These are phyloP conservation scores for Takifugu rubripes DNA, from an alignment of 2,797 vertebrate species.

Conservation along the genomic window DNA sequence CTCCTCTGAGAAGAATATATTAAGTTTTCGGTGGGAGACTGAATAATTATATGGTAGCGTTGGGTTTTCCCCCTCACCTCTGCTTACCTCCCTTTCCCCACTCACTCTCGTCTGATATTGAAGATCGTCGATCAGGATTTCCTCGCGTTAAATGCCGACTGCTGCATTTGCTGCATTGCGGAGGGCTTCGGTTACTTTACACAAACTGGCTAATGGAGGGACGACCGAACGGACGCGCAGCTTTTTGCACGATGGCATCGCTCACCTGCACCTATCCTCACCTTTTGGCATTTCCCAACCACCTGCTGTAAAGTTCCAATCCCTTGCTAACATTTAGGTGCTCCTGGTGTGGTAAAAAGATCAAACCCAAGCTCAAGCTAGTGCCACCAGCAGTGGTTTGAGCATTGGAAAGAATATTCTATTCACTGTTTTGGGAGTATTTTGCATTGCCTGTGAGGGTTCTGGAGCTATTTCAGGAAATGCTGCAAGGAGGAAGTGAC, in stretches of 20 bases:
- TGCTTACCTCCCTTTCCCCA: background rate
- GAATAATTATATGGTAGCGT: conserved; percentile 39
- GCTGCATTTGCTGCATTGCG: conserved; percentile 28
- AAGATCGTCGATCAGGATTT: conserved; percentile 9
- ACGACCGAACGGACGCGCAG: conserved; percentile 11
- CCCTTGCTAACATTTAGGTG: conserved; percentile 9
- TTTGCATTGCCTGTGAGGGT: conserved; percentile 44
- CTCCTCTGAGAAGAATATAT: conserved; percentile 42
- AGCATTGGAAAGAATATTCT: conserved; percentile 23
- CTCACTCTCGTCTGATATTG: conserved; percentile 1
- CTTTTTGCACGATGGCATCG: no score
- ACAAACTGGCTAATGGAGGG: conserved; percentile 3
- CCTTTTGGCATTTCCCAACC: no score
- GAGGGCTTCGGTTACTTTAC: conserved; percentile 23
- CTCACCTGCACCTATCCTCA: no score
- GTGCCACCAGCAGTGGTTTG: conserved; percentile 33
- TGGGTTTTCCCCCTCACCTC: conserved; percentile 27
- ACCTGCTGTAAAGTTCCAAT: no score
- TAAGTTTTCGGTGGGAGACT: conserved; percentile 30
- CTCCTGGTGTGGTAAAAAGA: background rate
- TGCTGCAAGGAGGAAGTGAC: conserved; percentile 57
- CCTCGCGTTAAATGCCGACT: conserved; percentile 3
- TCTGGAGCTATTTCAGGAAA: conserved; percentile 64
- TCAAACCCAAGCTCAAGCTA: conserved; percentile 24
- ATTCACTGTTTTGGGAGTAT: conserved; percentile 32